These are phyloP conservation scores for Steinernema hermaphroditum DNA, from an alignment of 2,888 invertebrate species.

Conservation along the genomic window DNA sequence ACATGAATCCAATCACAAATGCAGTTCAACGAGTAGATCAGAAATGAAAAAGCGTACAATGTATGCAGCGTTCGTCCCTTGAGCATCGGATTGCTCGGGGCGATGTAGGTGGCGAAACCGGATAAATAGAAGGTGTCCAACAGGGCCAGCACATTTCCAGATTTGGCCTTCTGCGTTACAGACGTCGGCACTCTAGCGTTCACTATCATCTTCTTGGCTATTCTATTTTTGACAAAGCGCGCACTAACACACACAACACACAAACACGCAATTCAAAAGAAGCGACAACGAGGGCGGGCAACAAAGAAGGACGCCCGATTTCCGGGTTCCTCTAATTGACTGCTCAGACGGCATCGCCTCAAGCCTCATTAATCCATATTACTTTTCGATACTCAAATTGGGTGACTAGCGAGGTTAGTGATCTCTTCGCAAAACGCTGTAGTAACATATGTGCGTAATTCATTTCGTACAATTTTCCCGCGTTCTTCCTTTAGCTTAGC, in stretches of 20 bases:
- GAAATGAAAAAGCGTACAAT: slow-evolving; percentile 63
- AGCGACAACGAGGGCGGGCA: background rate
- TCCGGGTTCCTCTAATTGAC: slow-evolving; percentile 23
- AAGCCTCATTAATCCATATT: background rate
- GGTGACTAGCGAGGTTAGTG: too few species aligned
- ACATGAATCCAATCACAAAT: slow-evolving; percentile 65
- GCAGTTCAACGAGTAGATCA: slow-evolving; percentile 60
- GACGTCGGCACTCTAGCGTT: background rate
- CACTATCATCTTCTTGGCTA: background rate
- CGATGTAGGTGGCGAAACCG: slow-evolving; percentile 60
- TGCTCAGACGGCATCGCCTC: background rate
- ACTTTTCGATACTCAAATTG: too few species aligned
- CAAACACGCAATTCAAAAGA: slow-evolving; percentile 27
- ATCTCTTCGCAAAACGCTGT: too few species aligned
- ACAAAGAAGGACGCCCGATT: slow-evolving; percentile 21
- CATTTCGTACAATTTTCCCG: too few species aligned
- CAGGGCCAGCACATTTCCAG: slow-evolving; percentile 57
- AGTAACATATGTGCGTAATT: too few species aligned
- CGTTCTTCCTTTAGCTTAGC: too few species aligned
- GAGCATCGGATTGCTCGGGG: slow-evolving; percentile 46
- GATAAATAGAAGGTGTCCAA: slow-evolving; percentile 63
- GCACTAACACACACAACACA: slow-evolving; percentile 8
- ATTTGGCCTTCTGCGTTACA: slow-evolving; percentile 36
- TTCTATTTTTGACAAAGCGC: background rate
- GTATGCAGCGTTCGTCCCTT: slow-evolving; percentile 63